Base-by-base conservation (phyloP, 2,797 vertebrate species). In the Malurus leucopterus region DNA sequence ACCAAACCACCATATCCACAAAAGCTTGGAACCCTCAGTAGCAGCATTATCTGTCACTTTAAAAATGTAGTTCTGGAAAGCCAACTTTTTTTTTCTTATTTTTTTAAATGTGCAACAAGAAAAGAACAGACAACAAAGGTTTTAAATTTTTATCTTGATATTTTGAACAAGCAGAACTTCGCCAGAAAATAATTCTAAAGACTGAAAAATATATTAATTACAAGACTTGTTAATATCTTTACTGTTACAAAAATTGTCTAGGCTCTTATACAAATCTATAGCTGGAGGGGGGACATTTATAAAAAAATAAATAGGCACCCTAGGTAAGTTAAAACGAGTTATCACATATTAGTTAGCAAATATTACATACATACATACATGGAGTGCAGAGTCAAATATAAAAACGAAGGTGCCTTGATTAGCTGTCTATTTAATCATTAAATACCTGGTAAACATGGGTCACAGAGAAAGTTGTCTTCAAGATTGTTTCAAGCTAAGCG, bases 251-350 rank as follows among this genome's bases (percentile, higher is more conserved):
- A 96, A 96, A 53, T 94, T 79, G 58, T 84, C 86, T 93, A 90
- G 86, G 69, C 67, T 93, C 79, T 91, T 73, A 92, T 94, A 96
- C 89, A 96, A 96, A 95, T 93, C 95, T 97, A 92, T 91, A 96
- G 91, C 77, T 22, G 79, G 68, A 94, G 84, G 72, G 86, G 72
- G 88, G 89, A 95, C 86, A 95, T 89, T 84, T 95, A 93, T 95
- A 96, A 96, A 97, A 96, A 96, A 96, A 95, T 96, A 96, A 96
- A 96, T 95, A 97, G 95, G 96, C 92, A 97, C 93, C 91, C 91
- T 93, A 94, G 72, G 92, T 88, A 95, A 96, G 90, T 94, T 91
- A 95, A 93, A 95, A 95, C 46, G 17, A 88, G 58, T 92, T 92
- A 76, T 77, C 83, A 92, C 91, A 64, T 80, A 93, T 92, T 89